Percentiles rank a stretch among this genome's conserved stretches.
phyloP scores from a whole-genome alignment of 1,140 invertebrate species.

The Triops cancriformis region DNA sequence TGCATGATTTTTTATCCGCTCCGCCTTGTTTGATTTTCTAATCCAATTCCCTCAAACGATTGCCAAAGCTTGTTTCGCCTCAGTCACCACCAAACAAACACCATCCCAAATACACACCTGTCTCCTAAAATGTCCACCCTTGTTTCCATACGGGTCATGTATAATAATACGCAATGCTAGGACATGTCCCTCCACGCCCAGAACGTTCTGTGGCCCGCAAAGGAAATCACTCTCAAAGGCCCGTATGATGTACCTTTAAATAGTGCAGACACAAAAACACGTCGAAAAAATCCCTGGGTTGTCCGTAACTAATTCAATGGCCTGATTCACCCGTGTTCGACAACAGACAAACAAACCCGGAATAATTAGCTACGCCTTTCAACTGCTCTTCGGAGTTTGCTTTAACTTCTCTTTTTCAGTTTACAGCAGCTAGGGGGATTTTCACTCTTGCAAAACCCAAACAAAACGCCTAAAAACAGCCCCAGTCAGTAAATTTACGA shows the following conservation, averaged over 20 bases:
- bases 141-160: background rate
- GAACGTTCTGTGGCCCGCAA: background rate
- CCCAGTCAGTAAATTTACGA: background rate
- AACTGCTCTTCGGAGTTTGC: background rate
- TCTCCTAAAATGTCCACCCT: background rate
- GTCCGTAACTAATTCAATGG: background rate
- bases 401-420: background rate
- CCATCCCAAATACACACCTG: background rate
- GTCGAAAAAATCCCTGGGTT: background rate
- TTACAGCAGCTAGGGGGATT: background rate
- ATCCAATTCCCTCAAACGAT: background rate
- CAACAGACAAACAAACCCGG: background rate
- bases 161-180: background rate
- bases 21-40: no score
- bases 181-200: background rate
- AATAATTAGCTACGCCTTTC: background rate
- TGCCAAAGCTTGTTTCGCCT: background rate
- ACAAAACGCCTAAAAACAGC: background rate
- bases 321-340: background rate
- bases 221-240: background rate
- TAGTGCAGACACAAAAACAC: background rate
- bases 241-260: background rate
- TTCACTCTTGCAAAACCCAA: background rate
- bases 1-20: no score
- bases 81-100: background rate